A percentile compares a stretch with the other conserved stretches of the same genome.
Evolutionary conservation across 2,113 vertebrate genomes (phyloP).

Genomic region (Boleophthalmus pectinirostris): DNA sequence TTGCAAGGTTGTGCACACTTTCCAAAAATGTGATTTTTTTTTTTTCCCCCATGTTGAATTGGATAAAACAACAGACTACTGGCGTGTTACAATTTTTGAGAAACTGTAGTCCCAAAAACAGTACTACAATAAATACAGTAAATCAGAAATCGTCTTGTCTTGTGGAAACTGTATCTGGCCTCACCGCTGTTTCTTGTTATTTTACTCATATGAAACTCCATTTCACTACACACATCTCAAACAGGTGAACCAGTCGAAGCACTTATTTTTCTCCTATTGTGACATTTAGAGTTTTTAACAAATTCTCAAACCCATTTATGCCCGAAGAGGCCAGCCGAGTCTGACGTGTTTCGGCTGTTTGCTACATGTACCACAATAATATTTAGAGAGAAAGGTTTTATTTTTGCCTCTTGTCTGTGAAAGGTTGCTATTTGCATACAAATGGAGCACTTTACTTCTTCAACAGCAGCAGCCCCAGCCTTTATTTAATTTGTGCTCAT

Average conservation of each 20-base stretch:
- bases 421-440: constrained; percentile 76
- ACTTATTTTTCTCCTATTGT: constrained; percentile 31
- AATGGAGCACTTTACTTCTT: constrained; percentile 64
- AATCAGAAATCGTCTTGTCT: too few species aligned
- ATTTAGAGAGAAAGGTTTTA: constrained; percentile 40
- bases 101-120: too few species aligned
- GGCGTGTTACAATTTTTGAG: too few species aligned
- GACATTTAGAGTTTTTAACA: constrained; percentile 42
- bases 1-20: too few species aligned
- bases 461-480: constrained; percentile 33
- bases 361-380: constrained; percentile 50
- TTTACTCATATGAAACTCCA: too few species aligned
- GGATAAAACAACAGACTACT: too few species aligned
- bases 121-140: too few species aligned
- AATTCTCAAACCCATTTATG: constrained; percentile 17
- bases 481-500: constrained; percentile 68
- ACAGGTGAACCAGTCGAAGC: neutral
- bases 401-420: constrained; percentile 56
- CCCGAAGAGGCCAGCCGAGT: constrained; percentile 29
- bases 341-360: constrained; percentile 44
- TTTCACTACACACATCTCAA: neutral
- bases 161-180: too few species aligned
- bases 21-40: too few species aligned
- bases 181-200: too few species aligned
- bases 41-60: too few species aligned